Percentiles rank a stretch among this genome's conserved stretches.
These are phyloP conservation scores for Temnothorax unifasciatus DNA, from an alignment of 2,888 invertebrate species.

Conservation along the genomic window DNA sequence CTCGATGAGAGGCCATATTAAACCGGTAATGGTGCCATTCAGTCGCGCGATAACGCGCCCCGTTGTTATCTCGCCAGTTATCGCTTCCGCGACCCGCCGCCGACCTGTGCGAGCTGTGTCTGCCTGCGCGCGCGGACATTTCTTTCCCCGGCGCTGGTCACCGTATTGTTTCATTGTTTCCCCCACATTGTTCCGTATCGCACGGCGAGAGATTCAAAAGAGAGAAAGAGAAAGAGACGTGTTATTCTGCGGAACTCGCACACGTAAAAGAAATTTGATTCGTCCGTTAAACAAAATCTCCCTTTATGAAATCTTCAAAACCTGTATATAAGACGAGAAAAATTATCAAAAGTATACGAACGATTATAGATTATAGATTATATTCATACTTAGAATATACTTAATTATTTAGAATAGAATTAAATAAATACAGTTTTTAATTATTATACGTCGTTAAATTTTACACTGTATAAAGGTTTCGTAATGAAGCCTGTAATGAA, in stretches of 20 bases:
- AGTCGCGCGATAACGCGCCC: slow-evolving; percentile 71
- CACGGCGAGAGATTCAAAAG: not conserved
- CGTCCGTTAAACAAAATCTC: no score
- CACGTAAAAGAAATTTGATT: not conserved
- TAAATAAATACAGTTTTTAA: not conserved
- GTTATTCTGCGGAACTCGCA: slow-evolving; percentile 27
- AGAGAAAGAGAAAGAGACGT: not conserved
- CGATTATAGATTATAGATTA: not conserved
- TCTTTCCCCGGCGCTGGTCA: slow-evolving; percentile 6
- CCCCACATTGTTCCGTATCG: not conserved
- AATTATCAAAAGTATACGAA: not conserved
- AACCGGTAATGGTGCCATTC: slow-evolving; percentile 76
- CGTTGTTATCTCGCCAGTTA: slow-evolving; percentile 65
- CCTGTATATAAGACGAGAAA: not conserved
- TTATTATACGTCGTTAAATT: slow-evolving; percentile 21
- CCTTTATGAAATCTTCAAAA: not conserved
- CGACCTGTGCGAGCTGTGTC: not conserved
- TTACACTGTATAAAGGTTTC: not conserved
- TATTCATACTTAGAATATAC: not conserved
- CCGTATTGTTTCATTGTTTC: slow-evolving; percentile 29
- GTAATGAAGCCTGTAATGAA: not conserved
- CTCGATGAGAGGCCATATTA: slow-evolving; percentile 72
- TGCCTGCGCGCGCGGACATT: slow-evolving; percentile 13
- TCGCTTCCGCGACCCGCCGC: slow-evolving; percentile 24
- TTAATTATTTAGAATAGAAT: not conserved